Conservation (phyloP, 2,888 invertebrate species). For the Geotrupes spiniger region DNA sequence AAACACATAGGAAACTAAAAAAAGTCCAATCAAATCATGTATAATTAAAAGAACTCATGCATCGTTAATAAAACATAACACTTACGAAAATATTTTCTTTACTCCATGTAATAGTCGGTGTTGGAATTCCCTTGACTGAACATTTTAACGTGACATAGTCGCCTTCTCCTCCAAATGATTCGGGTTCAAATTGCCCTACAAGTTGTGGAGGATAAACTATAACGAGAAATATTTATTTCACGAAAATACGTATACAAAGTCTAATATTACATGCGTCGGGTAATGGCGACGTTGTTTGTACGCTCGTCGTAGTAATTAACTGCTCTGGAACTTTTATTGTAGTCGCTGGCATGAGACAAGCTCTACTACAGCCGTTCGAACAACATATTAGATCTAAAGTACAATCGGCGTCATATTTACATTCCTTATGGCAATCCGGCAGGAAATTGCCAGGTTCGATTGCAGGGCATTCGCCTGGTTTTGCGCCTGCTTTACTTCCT, state of each 20-base stretch:
- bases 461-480: constrained; percentile 65
- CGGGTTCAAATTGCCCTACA: constrained; percentile 50
- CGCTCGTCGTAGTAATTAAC: constrained; percentile 44
- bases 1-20: no score
- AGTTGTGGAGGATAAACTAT: constrained; percentile 43
- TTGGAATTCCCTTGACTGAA: constrained; percentile 72
- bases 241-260: not conserved
- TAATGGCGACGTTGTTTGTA: constrained; percentile 43
- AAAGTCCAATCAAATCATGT: no score
- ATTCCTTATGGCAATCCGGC: constrained; percentile 71
- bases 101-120: constrained; percentile 75
- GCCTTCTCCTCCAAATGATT: constrained; percentile 68
- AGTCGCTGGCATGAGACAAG: constrained; percentile 61
- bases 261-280: constrained; percentile 37
- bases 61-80: constrained; percentile 11
- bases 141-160: constrained; percentile 72
- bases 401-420: constrained; percentile 80
- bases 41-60: no score
- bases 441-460: constrained; percentile 48
- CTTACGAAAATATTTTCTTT: constrained; percentile 68
- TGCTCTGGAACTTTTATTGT: constrained; percentile 43
- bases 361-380: constrained; percentile 69
- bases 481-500: constrained; percentile 64
- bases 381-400: constrained; percentile 79
- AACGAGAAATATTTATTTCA: not conserved